These are phyloP conservation scores for Petaurus breviceps DNA, from an alignment of 2,113 vertebrate genomes.

Conservation along the genomic window DNA sequence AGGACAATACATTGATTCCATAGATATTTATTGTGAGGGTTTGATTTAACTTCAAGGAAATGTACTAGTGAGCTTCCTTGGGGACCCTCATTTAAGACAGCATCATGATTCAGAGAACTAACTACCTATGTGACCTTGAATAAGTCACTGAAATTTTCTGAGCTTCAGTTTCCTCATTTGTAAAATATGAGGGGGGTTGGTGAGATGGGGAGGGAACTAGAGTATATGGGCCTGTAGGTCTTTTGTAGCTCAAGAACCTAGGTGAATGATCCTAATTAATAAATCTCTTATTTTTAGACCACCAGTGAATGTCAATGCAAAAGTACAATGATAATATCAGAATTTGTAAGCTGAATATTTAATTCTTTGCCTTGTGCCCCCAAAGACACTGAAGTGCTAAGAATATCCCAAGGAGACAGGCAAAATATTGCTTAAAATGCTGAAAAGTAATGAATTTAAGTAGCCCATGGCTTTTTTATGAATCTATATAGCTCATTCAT, in stretches of 20 bases:
- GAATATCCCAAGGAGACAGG: neutral
- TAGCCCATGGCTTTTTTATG: neutral
- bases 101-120: neutral
- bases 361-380: neutral
- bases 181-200: neutral
- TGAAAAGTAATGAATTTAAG: neutral
- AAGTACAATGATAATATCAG: neutral
- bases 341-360: neutral
- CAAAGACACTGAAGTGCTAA: neutral
- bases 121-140: slow-evolving; percentile 16
- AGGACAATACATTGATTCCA: neutral
- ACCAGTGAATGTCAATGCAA: neutral
- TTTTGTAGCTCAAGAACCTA: neutral
- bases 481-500: neutral
- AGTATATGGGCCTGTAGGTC: neutral
- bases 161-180: slow-evolving; percentile 8
- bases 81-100: neutral
- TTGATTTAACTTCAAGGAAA: neutral
- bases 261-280: neutral
- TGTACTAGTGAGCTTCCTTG: neutral
- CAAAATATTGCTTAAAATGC: neutral
- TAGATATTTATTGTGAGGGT: neutral
- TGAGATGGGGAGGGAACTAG: neutral
- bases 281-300: neutral
- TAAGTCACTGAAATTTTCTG: neutral